Evolutionary conservation across 2,888 invertebrate species (phyloP).

Genomic region (Polyommatus iphigenia): DNA sequence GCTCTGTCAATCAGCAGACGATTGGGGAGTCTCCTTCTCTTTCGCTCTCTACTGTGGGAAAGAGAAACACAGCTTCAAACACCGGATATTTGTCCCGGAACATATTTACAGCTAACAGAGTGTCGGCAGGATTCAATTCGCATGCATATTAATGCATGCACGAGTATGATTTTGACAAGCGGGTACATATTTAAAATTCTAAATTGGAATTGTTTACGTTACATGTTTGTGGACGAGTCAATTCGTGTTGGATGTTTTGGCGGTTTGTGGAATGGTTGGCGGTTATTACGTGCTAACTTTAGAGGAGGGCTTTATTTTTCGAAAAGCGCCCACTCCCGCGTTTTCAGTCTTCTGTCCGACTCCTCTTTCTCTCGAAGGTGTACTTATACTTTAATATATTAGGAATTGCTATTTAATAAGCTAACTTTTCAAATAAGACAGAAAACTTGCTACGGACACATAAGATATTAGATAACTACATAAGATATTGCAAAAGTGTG

Average conservation of each 20-base stretch:
- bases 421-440: no score
- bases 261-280: not conserved
- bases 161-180: slow-evolving; percentile 51
- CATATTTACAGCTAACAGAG: slow-evolving; percentile 68
- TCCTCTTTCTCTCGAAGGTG: no score
- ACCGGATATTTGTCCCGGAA: slow-evolving; percentile 70
- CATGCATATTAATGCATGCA: slow-evolving; percentile 60
- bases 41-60: slow-evolving; percentile 44
- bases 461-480: no score
- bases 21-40: slow-evolving; percentile 51
- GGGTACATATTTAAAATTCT: slow-evolving; percentile 34
- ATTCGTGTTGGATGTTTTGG: not conserved
- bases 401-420: no score
- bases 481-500: no score
- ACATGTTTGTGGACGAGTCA: not conserved
- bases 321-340: no score
- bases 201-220: slow-evolving; percentile 17
- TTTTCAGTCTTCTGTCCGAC: no score
- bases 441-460: no score
- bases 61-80: slow-evolving; percentile 53
- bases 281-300: not conserved
- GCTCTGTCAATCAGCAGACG: slow-evolving; percentile 67
- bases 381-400: no score
- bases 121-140: slow-evolving; percentile 62
- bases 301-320: not conserved